These are phyloP conservation scores for Cephus cinctus DNA, from an alignment of 1,140 invertebrate species.

Conservation along the genomic window DNA sequence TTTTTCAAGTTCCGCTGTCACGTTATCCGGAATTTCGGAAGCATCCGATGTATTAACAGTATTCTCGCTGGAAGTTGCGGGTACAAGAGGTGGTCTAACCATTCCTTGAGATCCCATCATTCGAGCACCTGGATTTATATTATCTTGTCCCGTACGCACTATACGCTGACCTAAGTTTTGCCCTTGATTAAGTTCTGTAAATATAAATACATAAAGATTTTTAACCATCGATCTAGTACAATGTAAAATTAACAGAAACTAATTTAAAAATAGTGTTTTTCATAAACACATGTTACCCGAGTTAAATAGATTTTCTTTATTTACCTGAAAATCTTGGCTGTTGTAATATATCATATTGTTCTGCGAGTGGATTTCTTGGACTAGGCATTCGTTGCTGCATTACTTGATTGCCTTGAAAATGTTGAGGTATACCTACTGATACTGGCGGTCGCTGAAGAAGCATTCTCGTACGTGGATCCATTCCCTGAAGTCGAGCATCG, in stretches of 20 bases:
- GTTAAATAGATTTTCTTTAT: not conserved
- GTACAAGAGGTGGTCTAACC: constrained; percentile 36
- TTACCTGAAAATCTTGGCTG: constrained; percentile 48
- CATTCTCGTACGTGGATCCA: constrained; percentile 56
- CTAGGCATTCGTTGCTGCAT: constrained; percentile 43
- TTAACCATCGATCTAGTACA: no score
- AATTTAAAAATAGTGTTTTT: not conserved
- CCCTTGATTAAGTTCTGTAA: constrained; percentile 41
- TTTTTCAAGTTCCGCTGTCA: constrained; percentile 76
- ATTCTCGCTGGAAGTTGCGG: constrained; percentile 40
- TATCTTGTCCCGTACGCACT: constrained; percentile 36
- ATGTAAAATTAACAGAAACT: not conserved
- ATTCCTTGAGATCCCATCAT: constrained; percentile 39
- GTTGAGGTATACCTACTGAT: constrained; percentile 32
- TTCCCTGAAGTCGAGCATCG: constrained; percentile 48
- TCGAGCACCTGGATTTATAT: constrained; percentile 43
- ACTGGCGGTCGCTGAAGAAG: constrained; percentile 49
- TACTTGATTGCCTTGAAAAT: constrained; percentile 41
- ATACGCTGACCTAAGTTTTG: constrained; percentile 41
- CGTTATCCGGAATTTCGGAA: constrained; percentile 75
- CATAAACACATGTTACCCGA: not conserved
- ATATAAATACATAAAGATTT: constrained; percentile 1
- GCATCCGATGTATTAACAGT: constrained; percentile 39
- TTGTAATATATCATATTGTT: constrained; percentile 50
- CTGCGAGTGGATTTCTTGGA: constrained; percentile 35